Conservation (phyloP, 2,797 vertebrate species). For the Sternotherus odoratus region DNA sequence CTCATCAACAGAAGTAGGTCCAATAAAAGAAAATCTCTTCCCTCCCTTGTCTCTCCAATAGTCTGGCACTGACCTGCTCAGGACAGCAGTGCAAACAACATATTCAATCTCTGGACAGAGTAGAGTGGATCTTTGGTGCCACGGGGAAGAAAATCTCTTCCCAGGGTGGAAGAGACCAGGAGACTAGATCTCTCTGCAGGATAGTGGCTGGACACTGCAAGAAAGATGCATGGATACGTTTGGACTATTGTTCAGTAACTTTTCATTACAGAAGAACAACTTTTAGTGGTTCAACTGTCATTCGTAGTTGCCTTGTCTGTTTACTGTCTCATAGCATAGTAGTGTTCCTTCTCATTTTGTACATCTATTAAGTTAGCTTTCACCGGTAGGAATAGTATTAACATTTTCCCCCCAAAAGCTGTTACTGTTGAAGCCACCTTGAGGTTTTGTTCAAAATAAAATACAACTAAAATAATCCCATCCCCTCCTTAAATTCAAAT, state of each 20-base stretch:
- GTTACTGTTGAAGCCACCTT: rapidly evolving
- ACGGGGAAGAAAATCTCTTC: background rate
- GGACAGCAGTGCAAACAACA: no score
- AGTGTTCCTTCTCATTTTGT: rapidly evolving
- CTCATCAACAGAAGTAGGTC: background rate
- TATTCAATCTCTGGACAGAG: background rate
- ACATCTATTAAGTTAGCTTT: rapidly evolving
- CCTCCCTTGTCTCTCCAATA: no score
- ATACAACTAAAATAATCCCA: background rate
- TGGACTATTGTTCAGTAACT: rapidly evolving
- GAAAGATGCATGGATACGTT: background rate
- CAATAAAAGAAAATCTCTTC: no score
- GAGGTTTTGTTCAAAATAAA: background rate
- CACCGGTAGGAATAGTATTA: background rate
- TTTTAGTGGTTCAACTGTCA: rapidly evolving
- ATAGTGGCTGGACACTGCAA: no score
- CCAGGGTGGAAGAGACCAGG: background rate
- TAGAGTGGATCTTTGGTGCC: background rate
- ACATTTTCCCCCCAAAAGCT: rapidly evolving
- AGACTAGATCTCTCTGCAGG: background rate
- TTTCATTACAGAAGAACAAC: rapidly evolving
- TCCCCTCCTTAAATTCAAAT: background rate
- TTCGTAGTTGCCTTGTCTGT: rapidly evolving
- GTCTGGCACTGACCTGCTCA: no score
- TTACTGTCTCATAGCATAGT: rapidly evolving